These are phyloP conservation scores for Dicyrtoma fusca DNA, from an alignment of 2,888 invertebrate genomes.

Conservation along the genomic window DNA sequence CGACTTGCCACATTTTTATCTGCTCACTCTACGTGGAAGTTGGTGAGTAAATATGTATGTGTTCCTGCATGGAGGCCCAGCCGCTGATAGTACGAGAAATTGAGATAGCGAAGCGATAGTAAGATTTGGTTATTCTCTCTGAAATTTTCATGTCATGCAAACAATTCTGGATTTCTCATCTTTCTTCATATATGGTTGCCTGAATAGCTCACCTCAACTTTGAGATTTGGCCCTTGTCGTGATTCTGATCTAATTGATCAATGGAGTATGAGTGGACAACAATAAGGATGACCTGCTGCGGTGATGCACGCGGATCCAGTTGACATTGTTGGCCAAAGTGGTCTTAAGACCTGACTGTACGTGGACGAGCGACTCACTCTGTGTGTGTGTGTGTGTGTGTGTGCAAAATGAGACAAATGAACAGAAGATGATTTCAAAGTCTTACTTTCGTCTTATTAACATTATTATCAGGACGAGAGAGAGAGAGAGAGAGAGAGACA, in stretches of 20 bases:
- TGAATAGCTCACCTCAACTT: not conserved
- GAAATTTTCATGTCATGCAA: conserved; percentile 6
- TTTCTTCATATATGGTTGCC: conserved; percentile 4
- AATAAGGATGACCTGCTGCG: conserved; percentile 31
- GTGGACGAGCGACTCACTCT: not conserved
- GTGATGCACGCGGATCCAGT: conserved; percentile 26
- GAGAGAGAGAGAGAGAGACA: too few relatives aligned
- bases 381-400: too few relatives aligned
- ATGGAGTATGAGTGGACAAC: conserved; percentile 28
- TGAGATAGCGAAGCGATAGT: not conserved
- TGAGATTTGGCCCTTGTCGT: conserved; percentile 10
- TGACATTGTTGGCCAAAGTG: conserved; percentile 24
- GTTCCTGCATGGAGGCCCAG: not conserved
- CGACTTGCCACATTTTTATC: too few relatives aligned
- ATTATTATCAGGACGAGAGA: too few relatives aligned
- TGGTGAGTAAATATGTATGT: not conserved
- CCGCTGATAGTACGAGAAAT: not conserved
- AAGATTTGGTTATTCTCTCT: conserved; percentile 1
- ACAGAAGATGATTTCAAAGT: not conserved
- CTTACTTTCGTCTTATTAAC: too few relatives aligned
- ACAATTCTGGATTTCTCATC: conserved; percentile 19
- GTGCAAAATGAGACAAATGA: conserved; percentile 24
- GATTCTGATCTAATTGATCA: conserved; percentile 34
- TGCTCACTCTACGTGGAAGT: too few relatives aligned
- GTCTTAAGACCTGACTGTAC: not conserved